Base-by-base conservation (phyloP, 2,113 vertebrate species). In the Archocentrus centrarchus region DNA sequence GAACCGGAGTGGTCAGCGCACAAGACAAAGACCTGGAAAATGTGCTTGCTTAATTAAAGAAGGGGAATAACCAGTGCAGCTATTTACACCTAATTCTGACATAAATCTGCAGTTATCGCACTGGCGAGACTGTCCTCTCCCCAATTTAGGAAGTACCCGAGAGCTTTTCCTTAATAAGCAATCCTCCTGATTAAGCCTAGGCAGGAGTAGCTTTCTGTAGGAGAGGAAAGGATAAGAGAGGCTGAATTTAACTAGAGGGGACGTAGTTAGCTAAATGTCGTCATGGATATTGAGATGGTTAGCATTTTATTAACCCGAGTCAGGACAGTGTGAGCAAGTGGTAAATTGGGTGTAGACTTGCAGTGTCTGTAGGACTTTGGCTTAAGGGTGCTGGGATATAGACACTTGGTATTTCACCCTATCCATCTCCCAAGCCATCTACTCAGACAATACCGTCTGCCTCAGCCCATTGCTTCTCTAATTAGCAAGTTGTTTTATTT, bases 21-120 rank as follows among this genome's bases (percentile, higher is more conserved):
- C 81, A 47, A 85, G 84, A 80, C 80, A 57, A 59, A 80, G 86
- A 83, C 87, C 80, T 68, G 75, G 81, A 91, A 84, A 88, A 92
- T 82, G 85, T 81, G 89, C 89, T 91, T 79, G 89, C 93, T 95
- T 96, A 95, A 95, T 95, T 96, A 95, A 94, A 94, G 94, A 79
- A 90, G 76, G 83, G 82, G 85, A 91, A 93, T 86, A 93, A 92
- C 88, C 89, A 87, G 82, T 80, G 86, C 86, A 90, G 87, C 93
- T 94, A 92, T 93, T 94, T 92, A 90, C 89, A 90, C 80, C 80
- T 89, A 87, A 93, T 92, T 94, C 91, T 93, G 94, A 94, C 93
- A 94, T 96, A 93, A 95, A 95, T 96, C 94, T 94, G 86, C 83
- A 86, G 94, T 95, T 95, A 94, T 93, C 81, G 93, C 93, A 89